Percentiles rank a stretch among this genome's conserved stretches.
Conservation (phyloP, 2,113 vertebrate genomes). For the Sylvilagus bachmani region DNA sequence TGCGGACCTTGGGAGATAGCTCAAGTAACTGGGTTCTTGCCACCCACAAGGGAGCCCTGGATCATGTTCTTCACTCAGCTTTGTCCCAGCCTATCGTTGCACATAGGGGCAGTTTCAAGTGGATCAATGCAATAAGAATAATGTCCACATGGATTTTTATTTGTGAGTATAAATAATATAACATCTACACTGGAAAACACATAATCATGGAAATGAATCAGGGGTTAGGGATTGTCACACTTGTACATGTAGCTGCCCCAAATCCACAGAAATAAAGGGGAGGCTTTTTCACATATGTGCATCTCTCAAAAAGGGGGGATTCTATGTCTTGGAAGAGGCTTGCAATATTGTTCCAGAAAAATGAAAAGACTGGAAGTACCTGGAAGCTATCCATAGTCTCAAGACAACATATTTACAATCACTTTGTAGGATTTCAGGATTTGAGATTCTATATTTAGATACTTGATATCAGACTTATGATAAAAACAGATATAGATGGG, state of each 20-base stretch:
- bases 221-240: background rate
- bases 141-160: background rate
- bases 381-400: background rate
- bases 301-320: background rate
- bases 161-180: background rate
- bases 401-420: conserved; percentile 23
- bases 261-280: conserved; percentile 22
- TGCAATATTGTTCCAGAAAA: background rate
- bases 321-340: background rate
- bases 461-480: background rate
- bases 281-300: background rate
- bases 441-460: conserved; percentile 11
- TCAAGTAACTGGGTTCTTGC: too few species aligned
- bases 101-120: background rate
- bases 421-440: background rate
- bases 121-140: background rate
- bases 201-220: background rate
- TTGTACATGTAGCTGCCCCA: background rate
- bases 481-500: background rate
- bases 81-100: too few species aligned
- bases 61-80: too few species aligned
- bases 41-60: too few species aligned
- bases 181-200: background rate
- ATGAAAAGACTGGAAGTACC: background rate
- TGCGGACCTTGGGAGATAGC: too few species aligned